Conservation (phyloP, 2,797 vertebrate species). For the Microchirus variegatus region DNA sequence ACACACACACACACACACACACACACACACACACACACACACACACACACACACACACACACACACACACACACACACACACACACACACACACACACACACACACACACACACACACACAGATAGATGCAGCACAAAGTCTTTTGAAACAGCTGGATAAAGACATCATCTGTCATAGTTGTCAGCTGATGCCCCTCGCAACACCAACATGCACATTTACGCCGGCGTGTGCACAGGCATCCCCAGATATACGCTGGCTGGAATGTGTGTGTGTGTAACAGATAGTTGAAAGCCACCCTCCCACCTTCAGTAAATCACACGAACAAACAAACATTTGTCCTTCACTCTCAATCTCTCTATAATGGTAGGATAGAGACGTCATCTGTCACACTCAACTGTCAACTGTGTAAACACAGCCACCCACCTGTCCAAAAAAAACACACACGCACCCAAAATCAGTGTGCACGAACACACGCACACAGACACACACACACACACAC, state of each 20-base stretch:
- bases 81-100: slow-evolving; percentile 44
- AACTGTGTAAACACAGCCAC: slow-evolving; percentile 63
- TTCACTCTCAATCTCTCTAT: slow-evolving; percentile 61
- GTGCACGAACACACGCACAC: slow-evolving; percentile 11
- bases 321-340: slow-evolving; percentile 61
- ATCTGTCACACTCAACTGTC: slow-evolving; percentile 69
- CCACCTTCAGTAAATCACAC: slow-evolving; percentile 62
- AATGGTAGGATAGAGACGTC: slow-evolving; percentile 70
- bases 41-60: slow-evolving; percentile 44
- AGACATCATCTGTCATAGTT: slow-evolving; percentile 80
- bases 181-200: slow-evolving; percentile 62
- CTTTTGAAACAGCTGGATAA: slow-evolving; percentile 76
- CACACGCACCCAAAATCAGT: slow-evolving; percentile 12
- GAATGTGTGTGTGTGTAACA: slow-evolving; percentile 22
- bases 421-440: slow-evolving; percentile 41
- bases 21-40: slow-evolving; percentile 44
- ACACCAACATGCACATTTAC: slow-evolving; percentile 39
- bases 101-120: slow-evolving; percentile 37
- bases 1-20: slow-evolving; percentile 34
- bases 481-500: slow-evolving; percentile 1
- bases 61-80: slow-evolving; percentile 44
- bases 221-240: slow-evolving; percentile 14
- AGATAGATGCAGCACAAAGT: slow-evolving; percentile 14
- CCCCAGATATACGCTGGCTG: slow-evolving; percentile 16
- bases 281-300: slow-evolving; percentile 39